Base-by-base conservation (phyloP, 30 jellyfish, hydroid and myxozoan genomes). In the Haliclystus octoradiatus region DNA sequence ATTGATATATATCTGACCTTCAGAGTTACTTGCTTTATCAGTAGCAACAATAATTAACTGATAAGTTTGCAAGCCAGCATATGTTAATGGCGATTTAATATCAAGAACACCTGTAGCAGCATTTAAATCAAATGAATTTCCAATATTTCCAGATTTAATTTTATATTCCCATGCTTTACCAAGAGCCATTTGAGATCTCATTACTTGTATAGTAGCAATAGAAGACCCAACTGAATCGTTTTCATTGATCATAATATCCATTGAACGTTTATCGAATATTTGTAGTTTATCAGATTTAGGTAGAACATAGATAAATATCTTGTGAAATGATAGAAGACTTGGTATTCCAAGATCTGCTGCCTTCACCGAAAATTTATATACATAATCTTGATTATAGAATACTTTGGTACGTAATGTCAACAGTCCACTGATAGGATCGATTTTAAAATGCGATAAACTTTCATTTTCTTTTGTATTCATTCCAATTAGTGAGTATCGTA, bases 341-440 rank as follows among this genome's bases (percentile, higher is more conserved):
- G 94, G 94, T 66, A 70, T 28, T 0, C 94, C 94, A 33, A 65
- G 68, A 50, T 82, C 94, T 35, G 34, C 49, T 1, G 94, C 94
- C 22, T 72, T 74, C 29, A 73, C 94, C 0, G 94, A 73, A 63
- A 70, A 73, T 28, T 33, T 82, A 51, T 82, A 77, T 63, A 68
- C 49, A 26, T 0, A 62, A 13, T 35, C 71, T 0, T 70, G 1
- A 27, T 40, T 62, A 1, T 70, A 27, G 0, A 50, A 53, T 1
- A 82, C 68, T 32, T 29, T 12, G 28, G 66, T 19, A 47, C 14
- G 61, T 26, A 94, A 79, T 30, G 31, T 76, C 34, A 91, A 65
- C 64, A 66, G 65, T 34, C 99, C 99, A 24, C 82, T 63, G 14
- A 76, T 30, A 2, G 74, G 70, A 40, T 82, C 81, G 19, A 91